phyloP scores from a whole-genome alignment of 2,113 vertebrate species.

The Spea multiplicata region DNA sequence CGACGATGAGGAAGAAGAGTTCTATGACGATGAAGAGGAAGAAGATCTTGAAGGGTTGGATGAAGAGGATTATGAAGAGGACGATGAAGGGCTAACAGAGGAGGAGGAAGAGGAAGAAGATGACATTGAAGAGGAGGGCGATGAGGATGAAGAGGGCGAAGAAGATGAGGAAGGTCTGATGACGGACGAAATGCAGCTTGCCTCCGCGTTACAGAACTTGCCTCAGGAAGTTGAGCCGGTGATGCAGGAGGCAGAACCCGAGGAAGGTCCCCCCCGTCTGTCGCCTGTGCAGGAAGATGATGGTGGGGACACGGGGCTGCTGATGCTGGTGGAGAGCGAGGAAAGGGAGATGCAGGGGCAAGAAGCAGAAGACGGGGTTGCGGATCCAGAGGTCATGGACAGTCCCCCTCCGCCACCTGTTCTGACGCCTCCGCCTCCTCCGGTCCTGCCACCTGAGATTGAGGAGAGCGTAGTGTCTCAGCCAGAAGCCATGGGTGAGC shows the following conservation, averaged over 20 bases:
- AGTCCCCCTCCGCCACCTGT: slow-evolving; percentile 19
- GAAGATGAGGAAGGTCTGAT: slow-evolving; percentile 60
- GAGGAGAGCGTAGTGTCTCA: neutral
- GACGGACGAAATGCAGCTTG: slow-evolving; percentile 47
- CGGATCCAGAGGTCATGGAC: slow-evolving; percentile 31
- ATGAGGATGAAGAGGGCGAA: slow-evolving; percentile 69
- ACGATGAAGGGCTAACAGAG: slow-evolving; percentile 73
- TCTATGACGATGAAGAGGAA: slow-evolving; percentile 56
- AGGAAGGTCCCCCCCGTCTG: slow-evolving; percentile 51
- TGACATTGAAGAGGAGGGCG: slow-evolving; percentile 71
- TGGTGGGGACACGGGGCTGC: slow-evolving; percentile 66
- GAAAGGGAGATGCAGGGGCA: slow-evolving; percentile 18
- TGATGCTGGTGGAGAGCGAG: slow-evolving; percentile 43
- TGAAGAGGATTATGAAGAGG: slow-evolving; percentile 72
- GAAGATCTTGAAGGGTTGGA: slow-evolving; percentile 57
- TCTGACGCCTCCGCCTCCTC: slow-evolving; percentile 22
- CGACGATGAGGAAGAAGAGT: slow-evolving; percentile 34
- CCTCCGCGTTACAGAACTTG: slow-evolving; percentile 30
- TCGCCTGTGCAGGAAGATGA: slow-evolving; percentile 52
- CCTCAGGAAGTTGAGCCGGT: slow-evolving; percentile 47
- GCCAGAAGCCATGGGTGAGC: neutral
- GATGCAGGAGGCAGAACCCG: slow-evolving; percentile 1
- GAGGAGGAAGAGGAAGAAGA: slow-evolving; percentile 69
- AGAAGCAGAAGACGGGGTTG: slow-evolving; percentile 18
- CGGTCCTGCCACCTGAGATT: neutral